Evolutionary conservation across 2,888 invertebrate genomes (phyloP).

Genomic region (Drosophila mercatorum): DNA sequence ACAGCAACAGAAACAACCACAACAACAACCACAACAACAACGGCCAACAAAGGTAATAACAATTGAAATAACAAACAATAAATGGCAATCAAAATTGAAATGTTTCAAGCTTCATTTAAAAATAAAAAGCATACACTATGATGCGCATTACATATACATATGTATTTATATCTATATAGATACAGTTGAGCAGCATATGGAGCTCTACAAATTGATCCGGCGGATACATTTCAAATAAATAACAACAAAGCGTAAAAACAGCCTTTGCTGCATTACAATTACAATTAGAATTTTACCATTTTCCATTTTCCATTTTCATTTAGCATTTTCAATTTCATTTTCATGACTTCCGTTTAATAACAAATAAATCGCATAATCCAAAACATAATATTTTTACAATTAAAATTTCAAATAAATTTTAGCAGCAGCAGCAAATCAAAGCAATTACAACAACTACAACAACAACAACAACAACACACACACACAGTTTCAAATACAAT

Average conservation of each 20-base stretch:
- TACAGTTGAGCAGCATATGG: slow-evolving; percentile 9
- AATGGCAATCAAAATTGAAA: slow-evolving; percentile 64
- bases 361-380: slow-evolving; percentile 81
- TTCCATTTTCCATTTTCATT: slow-evolving; percentile 32
- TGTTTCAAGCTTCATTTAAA: slow-evolving; percentile 74
- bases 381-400: slow-evolving; percentile 79
- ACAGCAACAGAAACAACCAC: slow-evolving; percentile 32
- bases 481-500: slow-evolving; percentile 50
- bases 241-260: slow-evolving; percentile 51
- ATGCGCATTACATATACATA: slow-evolving; percentile 3
- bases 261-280: slow-evolving; percentile 58
- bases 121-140: slow-evolving; percentile 25
- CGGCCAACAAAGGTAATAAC: slow-evolving; percentile 21
- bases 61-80: slow-evolving; percentile 60
- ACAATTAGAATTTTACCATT: slow-evolving; percentile 51
- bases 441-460: slow-evolving; percentile 63
- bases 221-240: slow-evolving; percentile 79
- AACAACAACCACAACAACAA: slow-evolving; percentile 32
- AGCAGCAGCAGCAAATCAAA: slow-evolving; percentile 71
- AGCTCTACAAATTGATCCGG: slow-evolving; percentile 66
- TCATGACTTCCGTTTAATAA: slow-evolving; percentile 79
- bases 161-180: neutral
- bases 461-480: slow-evolving; percentile 9
- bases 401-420: slow-evolving; percentile 81
- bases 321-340: slow-evolving; percentile 54